A percentile compares a stretch with the other conserved stretches of the same genome.
phyloP scores from a whole-genome alignment of 2,797 vertebrate genomes.

The Peromyscus melanophrys region DNA sequence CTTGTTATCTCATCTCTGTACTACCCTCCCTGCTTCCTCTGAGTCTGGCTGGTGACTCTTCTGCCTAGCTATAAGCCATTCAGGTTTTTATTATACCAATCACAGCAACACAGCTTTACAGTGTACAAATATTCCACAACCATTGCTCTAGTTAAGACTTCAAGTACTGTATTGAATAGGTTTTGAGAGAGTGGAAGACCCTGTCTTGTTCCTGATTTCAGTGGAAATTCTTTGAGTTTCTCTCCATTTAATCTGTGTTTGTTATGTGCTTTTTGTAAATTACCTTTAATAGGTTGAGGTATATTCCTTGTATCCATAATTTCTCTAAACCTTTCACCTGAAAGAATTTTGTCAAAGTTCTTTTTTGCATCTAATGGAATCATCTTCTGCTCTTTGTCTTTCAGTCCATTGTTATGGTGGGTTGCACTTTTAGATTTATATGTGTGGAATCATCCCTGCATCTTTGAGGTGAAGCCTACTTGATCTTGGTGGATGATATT shows the following conservation, averaged over 20 bases:
- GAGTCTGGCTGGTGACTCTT: no score
- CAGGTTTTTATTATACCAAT: background rate
- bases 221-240: background rate
- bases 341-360: background rate
- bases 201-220: background rate
- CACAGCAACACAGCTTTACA: background rate
- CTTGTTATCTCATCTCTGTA: no score
- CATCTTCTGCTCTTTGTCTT: background rate
- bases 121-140: background rate
- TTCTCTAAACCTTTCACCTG: background rate
- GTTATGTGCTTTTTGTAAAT: background rate
- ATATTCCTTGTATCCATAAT: background rate
- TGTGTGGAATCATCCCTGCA: background rate
- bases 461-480: background rate
- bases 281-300: background rate
- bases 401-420: background rate
- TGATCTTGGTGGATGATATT: background rate
- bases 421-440: background rate
- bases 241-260: background rate
- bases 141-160: background rate
- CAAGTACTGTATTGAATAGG: background rate
- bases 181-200: background rate
- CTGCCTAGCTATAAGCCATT: no score
- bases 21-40: no score
- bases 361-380: background rate